Base-by-base conservation (phyloP, 1,140 invertebrate species). In the Laupala kohalensis region DNA sequence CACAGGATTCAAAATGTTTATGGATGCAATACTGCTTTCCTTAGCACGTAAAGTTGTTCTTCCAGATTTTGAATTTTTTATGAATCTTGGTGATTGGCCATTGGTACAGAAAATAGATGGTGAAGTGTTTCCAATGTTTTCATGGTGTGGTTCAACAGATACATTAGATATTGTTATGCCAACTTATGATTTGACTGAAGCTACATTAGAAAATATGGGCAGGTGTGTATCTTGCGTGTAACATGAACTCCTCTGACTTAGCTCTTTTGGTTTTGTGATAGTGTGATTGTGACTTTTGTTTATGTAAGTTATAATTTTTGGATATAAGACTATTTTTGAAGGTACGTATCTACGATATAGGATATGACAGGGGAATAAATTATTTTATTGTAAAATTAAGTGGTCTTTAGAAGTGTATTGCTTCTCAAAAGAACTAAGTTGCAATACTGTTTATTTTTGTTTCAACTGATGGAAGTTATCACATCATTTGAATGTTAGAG, bases 11-110 rank as follows among this genome's bases (percentile, higher is more conserved):
- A 95, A 95, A 80, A 95, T 96, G 87, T 98, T 98, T 82, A 88
- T 92, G 80, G 96, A 98, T 83, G 87, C 88, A 68, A 91, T 96
- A 73, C 82, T 98, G 24, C 79, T 95, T 27, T 96, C 94, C 0
- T 77, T 98, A 19, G 79, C 88, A 13, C 83, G 94, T 74, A 96
- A 96, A 86, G 88, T 91, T n/a, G 74, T 81, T 25, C 79, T 98
- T 65, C 94, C 95, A 15, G 91, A 98, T 82, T 80, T 93, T 71
- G 95, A 98, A 80, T 89, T 99, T 76, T 90, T 97, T 75, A 86
- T 94, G 28, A 99, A 98, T 83, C 84, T 99, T 19, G 96, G 96
- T 23, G 96, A 99, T 81, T 98, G 95, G 95, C 96, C 96, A 13
- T 80, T 98, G 15, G 85, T 87, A 0, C 80, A 83, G 64, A 84